Base-by-base conservation (phyloP, 2,888 invertebrate genomes). In the Yponomeuta malinellus region DNA sequence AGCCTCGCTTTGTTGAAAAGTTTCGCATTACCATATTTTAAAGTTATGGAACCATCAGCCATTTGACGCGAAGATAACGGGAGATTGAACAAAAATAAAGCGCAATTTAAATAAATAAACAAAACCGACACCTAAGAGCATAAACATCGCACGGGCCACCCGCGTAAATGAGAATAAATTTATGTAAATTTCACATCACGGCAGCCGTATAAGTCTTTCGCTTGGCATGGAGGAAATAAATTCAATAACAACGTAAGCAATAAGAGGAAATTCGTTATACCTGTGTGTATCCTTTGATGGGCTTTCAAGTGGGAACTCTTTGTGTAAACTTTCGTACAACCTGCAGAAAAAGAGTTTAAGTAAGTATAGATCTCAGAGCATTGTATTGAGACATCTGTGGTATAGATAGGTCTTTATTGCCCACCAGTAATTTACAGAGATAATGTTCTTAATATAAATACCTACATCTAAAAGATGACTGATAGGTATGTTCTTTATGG, bases 301-400 rank as follows among this genome's bases (percentile, higher is more conserved):
- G 98, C 98, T 93, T 98, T 98, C 77, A 98, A 94, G 91, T 98
- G 98, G 80, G 98, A 98, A 93, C 98, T 98, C 93, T 98, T 98
- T 77, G 98, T 98, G 93, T 98, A 98, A 76, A 98, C 98, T 93
- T 98, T 98, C 81, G 96, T 95, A 93, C 98, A 98, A 87, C 98
- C 98, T 98, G 94, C 52, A 15, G 52, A 15, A 59, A 59, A 59
- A 15, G 12, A 59, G 4, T 15, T 15, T 3, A 12, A 15, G 3
- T 59, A 59, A 43, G 43, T 43, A 43, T 43, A 5, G 8, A 43
- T 37, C 2, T 2, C 5, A 37, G 2, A 5, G 5, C 37, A 37
- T 5, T 37, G 2, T 37, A 2, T 37, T 37, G 37, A 2, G 37
- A 23, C 23, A 23, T 23, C 23, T 23, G 23, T 23, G 23, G 23